These are phyloP conservation scores for Rhinolophus ferrumequinum DNA, from an alignment of 2,113 vertebrate species.

Conservation along the genomic window DNA sequence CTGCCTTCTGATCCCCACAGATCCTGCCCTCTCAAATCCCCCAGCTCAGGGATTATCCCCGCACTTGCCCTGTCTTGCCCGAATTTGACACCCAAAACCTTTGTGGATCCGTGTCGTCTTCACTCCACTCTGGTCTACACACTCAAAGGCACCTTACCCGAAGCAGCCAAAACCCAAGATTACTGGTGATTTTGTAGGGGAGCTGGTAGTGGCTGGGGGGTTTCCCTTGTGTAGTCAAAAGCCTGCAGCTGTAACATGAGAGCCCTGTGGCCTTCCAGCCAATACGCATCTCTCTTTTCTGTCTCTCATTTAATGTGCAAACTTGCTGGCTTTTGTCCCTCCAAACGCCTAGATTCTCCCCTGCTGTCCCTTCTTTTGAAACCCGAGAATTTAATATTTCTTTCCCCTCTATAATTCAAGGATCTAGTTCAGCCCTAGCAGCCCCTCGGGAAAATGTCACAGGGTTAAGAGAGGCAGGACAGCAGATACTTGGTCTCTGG, in stretches of 20 bases:
- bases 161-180: background rate
- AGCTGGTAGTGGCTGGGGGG: background rate
- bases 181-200: background rate
- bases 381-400: background rate
- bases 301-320: background rate
- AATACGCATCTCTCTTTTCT: background rate
- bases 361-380: background rate
- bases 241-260: background rate
- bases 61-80: background rate
- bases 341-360: background rate
- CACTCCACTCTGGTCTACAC: background rate
- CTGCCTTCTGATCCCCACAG: background rate
- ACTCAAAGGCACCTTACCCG: background rate
- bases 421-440: background rate
- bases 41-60: background rate
- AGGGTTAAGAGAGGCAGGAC: background rate
- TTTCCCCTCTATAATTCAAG: background rate
- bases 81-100: background rate
- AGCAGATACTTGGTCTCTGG: accelerated
- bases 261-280: background rate
- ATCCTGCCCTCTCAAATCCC: no score
- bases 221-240: background rate
- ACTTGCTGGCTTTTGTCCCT: background rate
- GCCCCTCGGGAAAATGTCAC: background rate
- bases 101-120: background rate